These are phyloP conservation scores for Neria commutata DNA, from an alignment of 2,888 invertebrate genomes.

Conservation along the genomic window DNA sequence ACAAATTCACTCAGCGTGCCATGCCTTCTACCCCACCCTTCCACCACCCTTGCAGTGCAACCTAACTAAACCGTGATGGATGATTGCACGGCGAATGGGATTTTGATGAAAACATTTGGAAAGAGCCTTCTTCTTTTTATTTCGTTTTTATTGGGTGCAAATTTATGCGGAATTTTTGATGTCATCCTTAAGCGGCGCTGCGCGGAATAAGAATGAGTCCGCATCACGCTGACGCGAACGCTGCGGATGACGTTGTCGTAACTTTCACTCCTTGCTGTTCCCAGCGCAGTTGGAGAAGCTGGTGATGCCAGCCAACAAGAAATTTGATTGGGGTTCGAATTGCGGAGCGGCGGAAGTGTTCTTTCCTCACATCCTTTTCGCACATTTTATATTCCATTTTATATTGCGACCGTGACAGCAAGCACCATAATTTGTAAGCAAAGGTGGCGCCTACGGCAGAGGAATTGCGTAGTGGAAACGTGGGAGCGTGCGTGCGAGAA, in stretches of 20 bases:
- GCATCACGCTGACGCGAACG: neutral
- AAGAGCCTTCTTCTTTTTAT: too few species aligned
- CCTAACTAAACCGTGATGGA: constrained; percentile 18
- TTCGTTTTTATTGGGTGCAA: constrained; percentile 56
- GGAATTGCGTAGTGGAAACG: too few species aligned
- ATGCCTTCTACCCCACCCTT: neutral
- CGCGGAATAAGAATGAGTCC: constrained; percentile 2
- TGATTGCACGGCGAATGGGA: constrained; percentile 41
- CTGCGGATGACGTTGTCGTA: too few species aligned
- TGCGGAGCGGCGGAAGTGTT: neutral
- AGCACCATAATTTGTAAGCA: neutral
- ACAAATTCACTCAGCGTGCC: neutral
- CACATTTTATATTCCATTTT: too few species aligned
- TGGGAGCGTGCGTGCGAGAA: too few species aligned
- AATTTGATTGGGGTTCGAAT: neutral
- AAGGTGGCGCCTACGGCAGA: neutral
- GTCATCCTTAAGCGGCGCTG: constrained; percentile 49
- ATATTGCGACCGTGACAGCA: too few species aligned
- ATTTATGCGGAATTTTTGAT: constrained; percentile 58
- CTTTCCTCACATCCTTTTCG: neutral
- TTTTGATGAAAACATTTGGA: constrained; percentile 53
- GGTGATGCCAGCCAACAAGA: neutral
- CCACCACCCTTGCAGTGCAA: too few species aligned
- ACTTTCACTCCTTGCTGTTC: too few species aligned
- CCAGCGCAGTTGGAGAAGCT: too few species aligned